phyloP scores from a whole-genome alignment of 1,140 invertebrate species.

The Euglossa dilemma region DNA sequence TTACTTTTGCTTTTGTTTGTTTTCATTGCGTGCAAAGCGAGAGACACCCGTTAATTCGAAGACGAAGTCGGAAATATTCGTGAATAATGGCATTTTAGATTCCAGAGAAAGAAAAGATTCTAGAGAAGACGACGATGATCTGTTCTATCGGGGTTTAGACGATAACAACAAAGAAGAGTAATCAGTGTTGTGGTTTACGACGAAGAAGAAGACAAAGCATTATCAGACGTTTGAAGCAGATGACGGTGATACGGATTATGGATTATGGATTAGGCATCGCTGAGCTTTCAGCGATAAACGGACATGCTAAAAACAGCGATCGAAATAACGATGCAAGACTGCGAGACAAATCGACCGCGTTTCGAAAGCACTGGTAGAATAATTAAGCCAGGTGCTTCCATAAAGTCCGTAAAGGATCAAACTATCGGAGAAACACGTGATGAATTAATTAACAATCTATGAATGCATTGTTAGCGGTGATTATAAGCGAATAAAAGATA shows the following conservation, averaged over 20 bases:
- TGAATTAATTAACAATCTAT: no score
- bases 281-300: conserved; percentile 69
- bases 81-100: neutral
- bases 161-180: conserved; percentile 76
- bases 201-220: conserved; percentile 62
- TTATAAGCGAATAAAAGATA: no score
- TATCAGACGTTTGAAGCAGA: conserved; percentile 60
- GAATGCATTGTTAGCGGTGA: no score
- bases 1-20: conserved; percentile 32
- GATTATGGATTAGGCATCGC: conserved; percentile 64
- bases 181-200: conserved; percentile 70
- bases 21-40: neutral
- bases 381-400: neutral
- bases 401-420: no score
- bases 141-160: conserved; percentile 77
- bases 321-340: conserved; percentile 77
- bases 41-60: neutral
- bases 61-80: neutral
- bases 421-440: no score
- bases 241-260: conserved; percentile 74
- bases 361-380: neutral
- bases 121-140: conserved; percentile 85
- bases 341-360: conserved; percentile 37
- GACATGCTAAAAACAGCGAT: conserved; percentile 38
- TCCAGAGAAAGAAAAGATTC: no score